Percentiles rank a stretch among this genome's conserved stretches.
Evolutionary conservation across 2,797 vertebrate species (phyloP).

Genomic region (Hyperoplus lanceolatus): DNA sequence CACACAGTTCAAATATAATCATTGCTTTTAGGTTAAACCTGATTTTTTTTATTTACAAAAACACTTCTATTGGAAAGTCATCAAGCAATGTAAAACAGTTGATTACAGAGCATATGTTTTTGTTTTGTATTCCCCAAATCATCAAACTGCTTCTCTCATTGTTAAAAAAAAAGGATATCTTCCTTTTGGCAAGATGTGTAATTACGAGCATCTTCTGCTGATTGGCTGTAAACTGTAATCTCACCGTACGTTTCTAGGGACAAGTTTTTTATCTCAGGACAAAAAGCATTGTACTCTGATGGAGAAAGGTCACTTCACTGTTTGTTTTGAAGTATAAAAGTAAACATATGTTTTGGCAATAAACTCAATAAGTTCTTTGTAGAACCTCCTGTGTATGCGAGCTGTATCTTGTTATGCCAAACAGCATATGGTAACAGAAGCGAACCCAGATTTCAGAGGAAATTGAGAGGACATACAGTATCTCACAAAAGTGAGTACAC

Average conservation of each 20-base stretch:
- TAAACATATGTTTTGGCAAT: conserved; percentile 52
- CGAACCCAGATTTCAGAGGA: not conserved
- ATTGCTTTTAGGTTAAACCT: conserved; percentile 12
- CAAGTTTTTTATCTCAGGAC: conserved; percentile 54
- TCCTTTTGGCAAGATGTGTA: not conserved
- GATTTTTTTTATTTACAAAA: not conserved
- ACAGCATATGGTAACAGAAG: not conserved
- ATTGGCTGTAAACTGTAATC: conserved; percentile 28
- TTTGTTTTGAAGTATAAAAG: conserved; percentile 17
- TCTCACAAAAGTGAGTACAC: no score
- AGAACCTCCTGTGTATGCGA: not conserved
- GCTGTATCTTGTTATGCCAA: not conserved
- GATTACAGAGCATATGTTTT: not conserved
- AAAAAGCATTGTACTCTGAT: conserved; percentile 12
- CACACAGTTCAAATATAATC: not conserved
- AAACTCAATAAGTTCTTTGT: conserved; percentile 43
- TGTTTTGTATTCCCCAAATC: not conserved
- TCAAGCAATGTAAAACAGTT: not conserved
- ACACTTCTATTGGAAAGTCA: not conserved
- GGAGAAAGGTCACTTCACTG: not conserved
- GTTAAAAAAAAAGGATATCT: no score
- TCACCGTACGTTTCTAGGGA: conserved; percentile 10
- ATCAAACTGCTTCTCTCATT: not conserved
- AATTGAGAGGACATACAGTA: not conserved
- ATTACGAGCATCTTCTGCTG: conserved; percentile 5